A percentile compares a stretch with the other conserved stretches of the same genome.
These are phyloP conservation scores for Gambelia wislizenii DNA, from an alignment of 2,797 vertebrate genomes.

Conservation along the genomic window DNA sequence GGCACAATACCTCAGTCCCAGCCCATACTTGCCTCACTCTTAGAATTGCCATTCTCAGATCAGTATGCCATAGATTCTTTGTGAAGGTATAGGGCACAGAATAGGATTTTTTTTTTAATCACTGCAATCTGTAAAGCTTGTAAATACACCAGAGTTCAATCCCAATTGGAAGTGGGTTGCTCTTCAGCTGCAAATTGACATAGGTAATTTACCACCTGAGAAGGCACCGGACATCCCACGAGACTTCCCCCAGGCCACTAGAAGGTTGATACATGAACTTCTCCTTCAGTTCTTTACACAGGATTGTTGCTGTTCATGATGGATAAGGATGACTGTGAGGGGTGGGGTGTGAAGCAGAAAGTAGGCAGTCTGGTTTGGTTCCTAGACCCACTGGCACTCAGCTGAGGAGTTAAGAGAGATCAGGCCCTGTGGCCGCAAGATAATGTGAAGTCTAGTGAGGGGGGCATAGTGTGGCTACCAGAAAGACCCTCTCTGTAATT, in stretches of 20 bases:
- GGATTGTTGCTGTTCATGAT: slow-evolving; percentile 26
- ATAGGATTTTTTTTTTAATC: slow-evolving; percentile 37
- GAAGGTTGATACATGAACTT: slow-evolving; percentile 33
- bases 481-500: slow-evolving; percentile 38
- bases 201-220: slow-evolving; percentile 50
- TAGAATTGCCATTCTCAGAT: not conserved
- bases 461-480: not conserved
- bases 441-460: slow-evolving; percentile 7
- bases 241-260: slow-evolving; percentile 46
- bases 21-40: not conserved
- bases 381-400: slow-evolving; percentile 5
- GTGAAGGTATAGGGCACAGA: not conserved
- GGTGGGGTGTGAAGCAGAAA: slow-evolving; percentile 2
- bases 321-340: not conserved
- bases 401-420: slow-evolving; percentile 10
- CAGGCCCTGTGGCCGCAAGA: slow-evolving; percentile 15
- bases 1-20: not conserved
- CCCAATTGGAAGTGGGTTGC: slow-evolving; percentile 17
- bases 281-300: slow-evolving; percentile 19
- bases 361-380: slow-evolving; percentile 30
- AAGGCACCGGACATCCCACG: slow-evolving; percentile 56
- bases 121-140: slow-evolving; percentile 31
- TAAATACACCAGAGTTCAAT: slow-evolving; percentile 49
- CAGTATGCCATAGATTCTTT: not conserved
- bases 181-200: slow-evolving; percentile 18